A percentile compares a stretch with the other conserved stretches of the same genome.
Evolutionary conservation across 2,888 invertebrate species (phyloP).

Genomic region (Macrosoma leucophasiata): DNA sequence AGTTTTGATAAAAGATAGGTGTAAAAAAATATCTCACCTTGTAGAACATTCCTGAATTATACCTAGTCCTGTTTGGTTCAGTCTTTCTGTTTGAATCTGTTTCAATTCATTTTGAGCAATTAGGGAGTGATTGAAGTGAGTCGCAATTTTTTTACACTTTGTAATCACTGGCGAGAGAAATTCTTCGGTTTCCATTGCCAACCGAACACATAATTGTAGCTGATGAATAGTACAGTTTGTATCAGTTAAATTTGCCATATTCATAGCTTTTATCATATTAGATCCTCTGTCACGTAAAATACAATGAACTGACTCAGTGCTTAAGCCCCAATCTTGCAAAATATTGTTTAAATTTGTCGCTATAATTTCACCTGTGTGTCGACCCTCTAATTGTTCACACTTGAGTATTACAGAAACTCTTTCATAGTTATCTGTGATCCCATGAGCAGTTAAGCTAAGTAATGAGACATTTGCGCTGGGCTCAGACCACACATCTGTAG

Average conservation of each 20-base stretch:
- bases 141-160: slow-evolving; percentile 20
- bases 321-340: slow-evolving; percentile 22
- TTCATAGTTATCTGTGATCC: slow-evolving; percentile 10
- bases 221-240: slow-evolving; percentile 19
- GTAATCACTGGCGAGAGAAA: slow-evolving; percentile 8
- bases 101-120: slow-evolving; percentile 12
- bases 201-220: slow-evolving; percentile 13
- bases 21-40: slow-evolving; percentile 9
- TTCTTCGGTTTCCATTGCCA: slow-evolving; percentile 8
- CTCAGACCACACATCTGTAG: slow-evolving; percentile 14
- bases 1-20: slow-evolving; percentile 5
- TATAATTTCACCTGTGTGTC: slow-evolving; percentile 4
- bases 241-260: slow-evolving; percentile 12
- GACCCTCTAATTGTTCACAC: slow-evolving; percentile 18
- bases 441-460: slow-evolving; percentile 17
- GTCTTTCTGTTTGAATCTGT: slow-evolving; percentile 15
- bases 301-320: slow-evolving; percentile 24
- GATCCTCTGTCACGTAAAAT: slow-evolving; percentile 23
- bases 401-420: slow-evolving; percentile 12
- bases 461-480: slow-evolving; percentile 12
- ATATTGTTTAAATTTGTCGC: slow-evolving; percentile 10
- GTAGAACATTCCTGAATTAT: slow-evolving; percentile 13
- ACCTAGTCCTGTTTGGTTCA: slow-evolving; percentile 9
- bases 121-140: slow-evolving; percentile 22
- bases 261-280: slow-evolving; percentile 22